phyloP scores from a whole-genome alignment of 2,888 invertebrate genomes.

The Chesias legatella region DNA sequence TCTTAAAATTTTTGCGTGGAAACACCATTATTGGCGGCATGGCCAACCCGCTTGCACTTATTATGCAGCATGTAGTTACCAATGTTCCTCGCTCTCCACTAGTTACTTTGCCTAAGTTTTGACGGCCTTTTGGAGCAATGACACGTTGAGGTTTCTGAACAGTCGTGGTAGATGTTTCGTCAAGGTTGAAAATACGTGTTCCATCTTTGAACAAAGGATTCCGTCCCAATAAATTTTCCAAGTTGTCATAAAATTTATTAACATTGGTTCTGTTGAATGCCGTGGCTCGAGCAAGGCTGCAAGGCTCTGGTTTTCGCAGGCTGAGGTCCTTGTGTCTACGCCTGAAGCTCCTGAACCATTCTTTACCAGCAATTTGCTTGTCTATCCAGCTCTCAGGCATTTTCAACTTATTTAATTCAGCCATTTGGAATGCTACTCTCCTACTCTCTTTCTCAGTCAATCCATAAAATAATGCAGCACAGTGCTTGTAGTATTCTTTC shows the following conservation, averaged over 20 bases:
- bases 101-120: too few relatives aligned
- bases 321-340: slow-evolving; percentile 16
- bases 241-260: slow-evolving; percentile 10
- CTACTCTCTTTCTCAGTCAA: slow-evolving; percentile 16
- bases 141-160: neutral
- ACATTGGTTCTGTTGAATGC: slow-evolving; percentile 24
- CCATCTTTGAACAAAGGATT: slow-evolving; percentile 10
- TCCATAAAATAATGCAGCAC: slow-evolving; percentile 25
- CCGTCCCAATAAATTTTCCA: neutral
- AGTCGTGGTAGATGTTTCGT: neutral
- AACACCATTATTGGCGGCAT: too few relatives aligned
- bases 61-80: too few relatives aligned
- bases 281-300: slow-evolving; percentile 26
- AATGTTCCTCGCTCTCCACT: too few relatives aligned
- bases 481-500: slow-evolving; percentile 12
- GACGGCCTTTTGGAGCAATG: too few relatives aligned
- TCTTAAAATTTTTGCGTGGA: too few relatives aligned
- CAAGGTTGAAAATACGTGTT: neutral
- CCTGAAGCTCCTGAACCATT: slow-evolving; percentile 5
- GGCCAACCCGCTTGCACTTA: too few relatives aligned
- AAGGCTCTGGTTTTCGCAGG: slow-evolving; percentile 30
- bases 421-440: slow-evolving; percentile 28
- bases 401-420: too few relatives aligned
- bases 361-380: slow-evolving; percentile 8
- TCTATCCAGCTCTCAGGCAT: too few relatives aligned